Conservation (phyloP, 2,113 vertebrate genomes). For the Channa maculata region DNA sequence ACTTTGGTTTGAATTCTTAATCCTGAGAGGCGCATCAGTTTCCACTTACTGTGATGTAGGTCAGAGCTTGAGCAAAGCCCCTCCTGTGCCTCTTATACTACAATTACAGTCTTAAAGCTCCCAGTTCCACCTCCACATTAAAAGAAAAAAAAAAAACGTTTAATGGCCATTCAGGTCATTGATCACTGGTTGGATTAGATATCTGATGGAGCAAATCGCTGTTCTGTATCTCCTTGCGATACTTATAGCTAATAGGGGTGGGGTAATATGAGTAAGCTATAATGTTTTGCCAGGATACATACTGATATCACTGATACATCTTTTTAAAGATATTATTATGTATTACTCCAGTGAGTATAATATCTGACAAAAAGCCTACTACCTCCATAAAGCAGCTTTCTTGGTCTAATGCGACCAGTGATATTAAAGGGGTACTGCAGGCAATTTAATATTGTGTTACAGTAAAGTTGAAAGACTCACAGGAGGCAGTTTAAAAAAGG, state of each 20-base stretch:
- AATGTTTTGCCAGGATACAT: too few relatives aligned
- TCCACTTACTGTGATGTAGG: conserved; percentile 78
- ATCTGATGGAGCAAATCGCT: conserved; percentile 8
- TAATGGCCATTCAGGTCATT: conserved; percentile 38
- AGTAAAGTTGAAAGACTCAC: neutral
- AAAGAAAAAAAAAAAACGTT: conserved; percentile 29
- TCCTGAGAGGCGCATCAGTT: conserved; percentile 76
- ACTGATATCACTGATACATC: too few relatives aligned
- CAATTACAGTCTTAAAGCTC: conserved; percentile 49
- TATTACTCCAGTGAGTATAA: neutral
- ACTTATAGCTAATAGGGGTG: neutral
- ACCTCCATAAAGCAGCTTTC: neutral
- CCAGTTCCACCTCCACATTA: conserved; percentile 11
- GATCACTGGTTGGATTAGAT: conserved; percentile 13
- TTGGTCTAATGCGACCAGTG: neutral
- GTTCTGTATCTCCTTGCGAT: neutral
- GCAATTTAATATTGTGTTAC: neutral
- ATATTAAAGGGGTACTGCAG: neutral
- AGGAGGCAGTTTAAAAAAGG: neutral
- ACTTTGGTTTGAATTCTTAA: conserved; percentile 69
- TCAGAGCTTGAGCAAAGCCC: conserved; percentile 71
- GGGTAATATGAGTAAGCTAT: neutral
- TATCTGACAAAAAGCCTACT: neutral
- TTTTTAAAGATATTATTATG: too few relatives aligned
- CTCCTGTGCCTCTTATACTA: conserved; percentile 56